Base-by-base conservation (phyloP, 2,888 invertebrate species). In the Dicranocentrus wangi region DNA sequence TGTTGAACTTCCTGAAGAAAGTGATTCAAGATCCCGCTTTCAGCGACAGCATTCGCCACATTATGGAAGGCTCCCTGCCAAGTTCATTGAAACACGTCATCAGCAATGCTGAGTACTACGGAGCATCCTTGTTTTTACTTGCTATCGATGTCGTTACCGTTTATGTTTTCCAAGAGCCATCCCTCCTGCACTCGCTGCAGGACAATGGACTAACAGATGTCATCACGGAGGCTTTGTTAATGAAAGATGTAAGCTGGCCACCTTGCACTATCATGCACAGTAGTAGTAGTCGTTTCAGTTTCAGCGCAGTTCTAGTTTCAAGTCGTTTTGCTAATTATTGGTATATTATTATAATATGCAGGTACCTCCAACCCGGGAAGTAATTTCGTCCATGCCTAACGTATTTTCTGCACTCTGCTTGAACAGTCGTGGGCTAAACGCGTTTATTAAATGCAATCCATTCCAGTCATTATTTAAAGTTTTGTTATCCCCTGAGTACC, bases 21-120 rank as follows among this genome's bases (percentile, higher is more conserved):
- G 94, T 94, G 10, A 93, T 95, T 85, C 93, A 93, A 79, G 93
- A 94, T 88, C 91, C 93, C 7, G 92, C 93, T 0, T 94, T 95
- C 88, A 92, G 94, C 0, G 94, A 94, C 87, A 93, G 93, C 85
- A 94, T 94, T 87, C 90, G 95, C 55, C 94, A 94, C 87, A 92
- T 96, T 27, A 96, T 96, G 95, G 95, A 95, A 88, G 94, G 94
- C 1, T 93, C 93, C 23, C 88, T 96, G 82, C 95, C 95, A 0
- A 91, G 92, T 60, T 94, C 94, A 0, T 88, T 96, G 82, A 93
- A 94, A 86, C 93, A 93, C 87, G 94, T 96, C 32, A 94, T 96
- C 83, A 94, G 94, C 85, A 95, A 96, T 89, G 94, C 95, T 0
- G 95, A 95, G 87, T 96, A 95, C 88, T 96, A 96, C 88, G 95